phyloP scores from a whole-genome alignment of 2,797 vertebrate genomes.

The Sylvia borin region DNA sequence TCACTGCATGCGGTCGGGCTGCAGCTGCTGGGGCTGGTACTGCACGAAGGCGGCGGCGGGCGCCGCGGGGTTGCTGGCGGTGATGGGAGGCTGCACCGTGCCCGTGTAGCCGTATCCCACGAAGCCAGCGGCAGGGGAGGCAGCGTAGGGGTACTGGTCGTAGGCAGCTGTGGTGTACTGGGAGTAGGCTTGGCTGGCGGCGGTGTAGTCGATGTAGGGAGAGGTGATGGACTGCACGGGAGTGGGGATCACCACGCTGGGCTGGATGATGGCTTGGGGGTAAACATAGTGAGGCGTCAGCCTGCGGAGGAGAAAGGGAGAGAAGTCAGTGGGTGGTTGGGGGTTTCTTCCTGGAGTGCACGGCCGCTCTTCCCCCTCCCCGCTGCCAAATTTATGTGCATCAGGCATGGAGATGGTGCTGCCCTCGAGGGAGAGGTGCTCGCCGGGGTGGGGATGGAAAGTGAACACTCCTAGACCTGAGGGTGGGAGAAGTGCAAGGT shows the following conservation, averaged over 20 bases:
- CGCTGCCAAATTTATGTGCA: rapidly evolving
- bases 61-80: conserved; percentile 69
- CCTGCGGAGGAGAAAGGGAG: conserved; percentile 76
- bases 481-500: background rate
- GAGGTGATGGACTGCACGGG: conserved; percentile 86
- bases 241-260: conserved; percentile 89
- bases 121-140: conserved; percentile 84
- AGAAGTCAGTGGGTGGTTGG: background rate
- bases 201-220: conserved; percentile 88
- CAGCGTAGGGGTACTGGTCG: conserved; percentile 91
- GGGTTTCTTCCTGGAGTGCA: background rate
- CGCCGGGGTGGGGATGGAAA: background rate
- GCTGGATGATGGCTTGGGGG: conserved; percentile 90
- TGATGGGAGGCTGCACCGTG: conserved; percentile 76
- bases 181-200: conserved; percentile 83
- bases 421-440: background rate
- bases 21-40: conserved; percentile 89
- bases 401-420: background rate
- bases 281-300: conserved; percentile 90
- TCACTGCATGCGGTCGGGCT: conserved; percentile 85
- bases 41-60: conserved; percentile 83
- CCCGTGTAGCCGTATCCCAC: conserved; percentile 86
- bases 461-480: background rate
- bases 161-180: conserved; percentile 90
- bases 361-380: rapidly evolving